Evolutionary conservation across 2,797 vertebrate species (phyloP), one percentile per base, ranked within the genome.

Genomic region (Sparidentex hasta): DNA sequence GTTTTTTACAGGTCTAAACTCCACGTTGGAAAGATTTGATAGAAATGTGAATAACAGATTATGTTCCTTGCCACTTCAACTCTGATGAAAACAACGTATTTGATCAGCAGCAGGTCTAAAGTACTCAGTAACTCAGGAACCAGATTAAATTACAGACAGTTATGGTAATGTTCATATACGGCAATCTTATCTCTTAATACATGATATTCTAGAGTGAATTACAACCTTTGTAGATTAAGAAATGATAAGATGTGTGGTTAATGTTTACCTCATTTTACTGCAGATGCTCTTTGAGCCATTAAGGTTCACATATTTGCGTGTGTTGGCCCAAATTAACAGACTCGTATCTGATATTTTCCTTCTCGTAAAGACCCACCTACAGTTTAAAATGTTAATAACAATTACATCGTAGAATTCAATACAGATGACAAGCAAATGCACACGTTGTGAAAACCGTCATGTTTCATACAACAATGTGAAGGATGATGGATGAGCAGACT

Each of bases 191-290:
- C 58, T 57, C 18, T 57, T n/a, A 46, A 21, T 38, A 11, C 6
- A 1, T 33, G 1, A 48, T 21, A 3, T 46, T 51, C 3, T 44
- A 11, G 47, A 51, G 27, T 9, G 17, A 73, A 64, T 23, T 41
- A 13, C 38, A 57, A 16, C 52, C 33, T 59, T 41, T 54, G 46
- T 5, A 21, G 25, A 47, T 5, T 14, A 17, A 33, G 13, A 38
- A 33, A 21, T 1, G 0, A 8, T 3, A 21, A 23, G 9, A 13
- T 46, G 11, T 51, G 12, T 17, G 5, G 69, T 83, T 68, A 72
- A 55, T 44, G 6, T 77, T 85, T 65, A 65, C 38, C 14, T 54
- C 8, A 11, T 70, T 43, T 63, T 43, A 50, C 16, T 11, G 1
- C 25, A 27, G 18, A 64, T 52, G 50, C 3, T 51, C 17, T 50